Conservation (phyloP, 2,888 invertebrate species). For the Ichneumoninae sp. region DNA sequence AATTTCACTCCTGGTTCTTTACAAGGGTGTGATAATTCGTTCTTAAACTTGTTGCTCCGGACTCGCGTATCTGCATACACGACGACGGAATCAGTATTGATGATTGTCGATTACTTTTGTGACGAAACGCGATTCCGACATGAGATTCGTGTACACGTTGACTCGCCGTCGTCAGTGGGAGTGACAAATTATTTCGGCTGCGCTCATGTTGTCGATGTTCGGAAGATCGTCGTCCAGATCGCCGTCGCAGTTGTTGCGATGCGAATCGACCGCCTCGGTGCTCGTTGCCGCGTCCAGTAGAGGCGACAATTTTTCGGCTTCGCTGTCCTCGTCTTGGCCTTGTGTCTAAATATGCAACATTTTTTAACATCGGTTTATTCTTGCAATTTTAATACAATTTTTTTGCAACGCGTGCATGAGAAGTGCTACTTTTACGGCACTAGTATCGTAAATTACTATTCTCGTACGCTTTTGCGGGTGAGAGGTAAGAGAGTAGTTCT, state of each 20-base stretch:
- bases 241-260: slow-evolving; percentile 78
- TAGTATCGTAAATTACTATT: too few relatives aligned
- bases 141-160: slow-evolving; percentile 70
- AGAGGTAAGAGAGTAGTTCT: too few relatives aligned
- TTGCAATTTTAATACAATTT: neutral
- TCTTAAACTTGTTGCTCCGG: neutral
- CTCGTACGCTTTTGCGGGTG: too few relatives aligned
- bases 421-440: too few relatives aligned
- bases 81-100: slow-evolving; percentile 23
- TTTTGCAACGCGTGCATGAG: too few relatives aligned
- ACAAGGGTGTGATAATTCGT: neutral
- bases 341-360: slow-evolving; percentile 75
- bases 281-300: slow-evolving; percentile 86
- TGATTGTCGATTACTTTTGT: slow-evolving; percentile 58
- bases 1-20: neutral
- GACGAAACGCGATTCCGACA: slow-evolving; percentile 68
- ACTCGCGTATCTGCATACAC: neutral
- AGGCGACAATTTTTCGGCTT: slow-evolving; percentile 93
- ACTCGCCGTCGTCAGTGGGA: slow-evolving; percentile 77
- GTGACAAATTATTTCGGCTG: slow-evolving; percentile 78
- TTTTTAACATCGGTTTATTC: neutral
- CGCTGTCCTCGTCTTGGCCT: slow-evolving; percentile 91
- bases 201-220: slow-evolving; percentile 79
- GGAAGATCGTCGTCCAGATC: slow-evolving; percentile 82
- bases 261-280: slow-evolving; percentile 79